A percentile compares a stretch with the other conserved stretches of the same genome.
Conservation (phyloP, 2,113 vertebrate genomes). For the Syrmaticus mikado region DNA sequence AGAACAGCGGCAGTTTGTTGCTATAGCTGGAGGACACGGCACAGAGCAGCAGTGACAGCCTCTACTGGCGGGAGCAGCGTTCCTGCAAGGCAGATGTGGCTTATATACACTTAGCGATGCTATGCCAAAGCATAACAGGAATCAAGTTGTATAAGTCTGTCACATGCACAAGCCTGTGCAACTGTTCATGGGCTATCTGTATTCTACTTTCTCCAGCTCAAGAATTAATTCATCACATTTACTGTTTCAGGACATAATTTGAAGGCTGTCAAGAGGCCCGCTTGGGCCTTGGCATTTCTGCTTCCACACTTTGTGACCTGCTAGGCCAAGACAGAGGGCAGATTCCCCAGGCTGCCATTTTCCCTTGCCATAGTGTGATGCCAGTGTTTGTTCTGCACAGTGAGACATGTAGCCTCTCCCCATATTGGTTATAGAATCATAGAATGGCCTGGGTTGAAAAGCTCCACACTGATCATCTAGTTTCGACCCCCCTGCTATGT, state of each 20-base stretch:
- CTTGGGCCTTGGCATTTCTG: background rate
- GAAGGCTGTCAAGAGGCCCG: background rate
- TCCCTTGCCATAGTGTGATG: background rate
- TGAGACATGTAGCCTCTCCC: rapidly evolving
- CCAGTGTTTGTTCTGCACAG: background rate
- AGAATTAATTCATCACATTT: background rate
- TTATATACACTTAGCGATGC: background rate
- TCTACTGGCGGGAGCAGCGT: background rate
- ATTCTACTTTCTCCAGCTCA: background rate
- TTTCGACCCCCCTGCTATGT: no score
- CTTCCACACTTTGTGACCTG: background rate
- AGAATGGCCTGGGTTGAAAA: no score
- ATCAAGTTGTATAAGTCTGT: rapidly evolving
- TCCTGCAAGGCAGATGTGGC: background rate
- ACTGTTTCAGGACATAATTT: background rate
- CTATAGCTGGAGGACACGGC: background rate
- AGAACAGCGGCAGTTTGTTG: background rate
- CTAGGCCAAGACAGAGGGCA: background rate
- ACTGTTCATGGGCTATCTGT: background rate
- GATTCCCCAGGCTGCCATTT: background rate
- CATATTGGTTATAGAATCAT: no score
- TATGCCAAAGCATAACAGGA: background rate
- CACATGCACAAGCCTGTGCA: background rate
- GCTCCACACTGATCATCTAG: no score
- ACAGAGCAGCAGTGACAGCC: background rate